A percentile compares a stretch with the other conserved stretches of the same genome.
phyloP scores from a whole-genome alignment of 64 coral and sea anemone species.

The Astreopora myriophthalma region DNA sequence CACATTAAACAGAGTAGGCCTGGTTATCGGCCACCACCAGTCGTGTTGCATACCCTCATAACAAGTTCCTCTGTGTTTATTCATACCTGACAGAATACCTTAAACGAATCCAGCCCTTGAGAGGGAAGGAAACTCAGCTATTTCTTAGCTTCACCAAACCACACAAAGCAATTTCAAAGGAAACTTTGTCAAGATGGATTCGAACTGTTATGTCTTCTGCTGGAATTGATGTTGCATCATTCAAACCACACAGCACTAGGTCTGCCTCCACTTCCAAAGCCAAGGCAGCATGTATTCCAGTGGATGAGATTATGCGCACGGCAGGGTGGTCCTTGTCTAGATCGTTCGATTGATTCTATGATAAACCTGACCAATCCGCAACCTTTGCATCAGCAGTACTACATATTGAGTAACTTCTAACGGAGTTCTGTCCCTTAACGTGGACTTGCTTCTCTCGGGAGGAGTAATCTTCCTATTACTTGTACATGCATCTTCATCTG shows the following conservation, averaged over 20 bases:
- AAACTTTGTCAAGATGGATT: constrained; percentile 21
- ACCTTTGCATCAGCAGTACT: too few relatives aligned
- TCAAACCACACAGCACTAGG: neutral
- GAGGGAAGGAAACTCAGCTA: neutral
- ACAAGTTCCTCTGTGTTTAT: neutral
- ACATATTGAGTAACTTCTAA: too few relatives aligned
- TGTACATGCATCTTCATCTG: too few relatives aligned
- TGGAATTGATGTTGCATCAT: neutral
- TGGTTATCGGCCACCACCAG: constrained; percentile 20
- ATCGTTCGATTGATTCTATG: too few relatives aligned
- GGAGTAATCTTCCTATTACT: too few relatives aligned
- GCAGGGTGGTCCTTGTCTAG: too few relatives aligned
- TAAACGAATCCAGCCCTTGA: neutral
- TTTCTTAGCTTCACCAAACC: constrained; percentile 25
- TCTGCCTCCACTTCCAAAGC: constrained; percentile 13
- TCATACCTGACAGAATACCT: neutral
- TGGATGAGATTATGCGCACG: too few relatives aligned
- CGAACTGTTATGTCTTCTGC: neutral
- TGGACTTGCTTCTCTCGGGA: too few relatives aligned
- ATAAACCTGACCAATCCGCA: too few relatives aligned
- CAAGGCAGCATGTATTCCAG: neutral
- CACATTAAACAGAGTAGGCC: constrained; percentile 44
- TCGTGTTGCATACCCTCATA: neutral
- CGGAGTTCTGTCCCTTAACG: too few relatives aligned
- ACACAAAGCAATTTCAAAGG: neutral